Percentiles rank a stretch among this genome's conserved stretches.
These are phyloP conservation scores for Rhabdornis inornatus DNA, from an alignment of 2,113 vertebrate species.

Conservation along the genomic window DNA sequence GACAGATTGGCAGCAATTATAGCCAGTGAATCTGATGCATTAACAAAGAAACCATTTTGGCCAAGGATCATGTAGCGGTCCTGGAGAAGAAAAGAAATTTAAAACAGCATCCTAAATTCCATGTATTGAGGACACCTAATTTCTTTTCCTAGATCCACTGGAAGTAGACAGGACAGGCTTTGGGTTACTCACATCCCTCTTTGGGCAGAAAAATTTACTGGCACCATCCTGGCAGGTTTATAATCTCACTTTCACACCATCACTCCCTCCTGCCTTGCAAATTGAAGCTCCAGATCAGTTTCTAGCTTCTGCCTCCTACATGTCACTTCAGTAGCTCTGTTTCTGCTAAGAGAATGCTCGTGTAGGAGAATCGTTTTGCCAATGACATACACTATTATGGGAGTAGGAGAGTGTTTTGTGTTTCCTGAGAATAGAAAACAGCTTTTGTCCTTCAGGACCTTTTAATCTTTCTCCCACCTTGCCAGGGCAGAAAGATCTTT, in stretches of 20 bases:
- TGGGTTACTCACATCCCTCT: not conserved
- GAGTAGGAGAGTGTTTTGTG: not conserved
- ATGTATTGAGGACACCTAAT: not conserved
- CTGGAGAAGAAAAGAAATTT: conserved; percentile 70
- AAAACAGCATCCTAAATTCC: not conserved
- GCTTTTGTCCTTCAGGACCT: not conserved
- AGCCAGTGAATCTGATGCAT: conserved; percentile 93
- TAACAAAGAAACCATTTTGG: conserved; percentile 95
- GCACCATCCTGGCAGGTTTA: not conserved
- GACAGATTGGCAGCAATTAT: conserved; percentile 94
- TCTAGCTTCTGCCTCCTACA: not conserved
- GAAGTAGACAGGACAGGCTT: not conserved
- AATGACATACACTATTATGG: fast-evolving
- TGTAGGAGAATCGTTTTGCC: not conserved
- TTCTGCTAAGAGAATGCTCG: not conserved
- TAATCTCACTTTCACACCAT: not conserved
- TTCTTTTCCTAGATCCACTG: not conserved
- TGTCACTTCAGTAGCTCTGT: not conserved
- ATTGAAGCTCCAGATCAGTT: not conserved
- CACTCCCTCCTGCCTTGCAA: not conserved
- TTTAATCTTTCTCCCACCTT: not conserved
- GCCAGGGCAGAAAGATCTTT: not conserved
- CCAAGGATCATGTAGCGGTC: conserved; percentile 98
- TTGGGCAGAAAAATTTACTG: not conserved
- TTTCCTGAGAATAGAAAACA: not conserved